These are phyloP conservation scores for Colletes gigas DNA, from an alignment of 1,140 invertebrate genomes.

Conservation along the genomic window DNA sequence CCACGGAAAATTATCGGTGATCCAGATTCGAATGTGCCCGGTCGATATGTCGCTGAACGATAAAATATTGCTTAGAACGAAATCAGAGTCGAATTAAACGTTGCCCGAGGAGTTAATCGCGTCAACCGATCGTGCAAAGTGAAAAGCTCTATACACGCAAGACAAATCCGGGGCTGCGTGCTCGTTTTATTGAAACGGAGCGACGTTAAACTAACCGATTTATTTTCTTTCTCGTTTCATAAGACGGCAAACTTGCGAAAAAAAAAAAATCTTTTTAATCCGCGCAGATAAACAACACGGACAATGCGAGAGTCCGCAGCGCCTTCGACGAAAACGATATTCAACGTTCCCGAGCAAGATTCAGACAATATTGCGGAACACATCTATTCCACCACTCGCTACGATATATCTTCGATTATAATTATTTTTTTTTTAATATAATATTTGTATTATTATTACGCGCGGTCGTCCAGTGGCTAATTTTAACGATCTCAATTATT, in stretches of 20 bases:
- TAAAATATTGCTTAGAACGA: conserved; percentile 51
- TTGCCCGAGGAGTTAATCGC: conserved; percentile 41
- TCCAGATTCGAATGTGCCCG: conserved; percentile 33
- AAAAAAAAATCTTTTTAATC: conserved; percentile 16
- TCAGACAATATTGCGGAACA: background rate
- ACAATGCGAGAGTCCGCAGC: background rate
- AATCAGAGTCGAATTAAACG: conserved; percentile 48
- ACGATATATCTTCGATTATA: background rate
- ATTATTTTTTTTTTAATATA: too few species aligned
- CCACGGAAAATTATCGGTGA: conserved; percentile 16
- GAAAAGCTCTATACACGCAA: conserved; percentile 37
- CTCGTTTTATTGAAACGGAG: conserved; percentile 37
- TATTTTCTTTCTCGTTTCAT: conserved; percentile 34
- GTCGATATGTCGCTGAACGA: conserved; percentile 33
- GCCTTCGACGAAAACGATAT: background rate
- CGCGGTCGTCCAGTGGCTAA: too few species aligned
- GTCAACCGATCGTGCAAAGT: conserved; percentile 37
- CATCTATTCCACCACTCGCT: background rate
- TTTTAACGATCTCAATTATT: too few species aligned
- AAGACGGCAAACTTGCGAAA: background rate
- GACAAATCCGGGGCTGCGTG: conserved; percentile 25
- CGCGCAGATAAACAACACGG: conserved; percentile 12
- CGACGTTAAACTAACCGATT: conserved; percentile 32
- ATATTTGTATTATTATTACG: too few species aligned
- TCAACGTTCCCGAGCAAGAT: background rate